Base-by-base conservation (phyloP, 2,888 invertebrate species). In the Hyposoter didymator region DNA sequence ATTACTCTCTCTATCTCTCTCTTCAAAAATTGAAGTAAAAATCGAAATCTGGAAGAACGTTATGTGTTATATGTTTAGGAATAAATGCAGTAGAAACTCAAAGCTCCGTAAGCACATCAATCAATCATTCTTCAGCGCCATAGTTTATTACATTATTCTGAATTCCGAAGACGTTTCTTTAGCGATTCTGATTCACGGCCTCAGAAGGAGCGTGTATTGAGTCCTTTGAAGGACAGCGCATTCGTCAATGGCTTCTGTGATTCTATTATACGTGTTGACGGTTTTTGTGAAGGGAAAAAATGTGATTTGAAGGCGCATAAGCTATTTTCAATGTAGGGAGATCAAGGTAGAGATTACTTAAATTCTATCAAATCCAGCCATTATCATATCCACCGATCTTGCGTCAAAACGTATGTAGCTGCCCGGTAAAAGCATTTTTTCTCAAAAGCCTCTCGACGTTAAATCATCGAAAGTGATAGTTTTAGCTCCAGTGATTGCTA, bases 91-190 rank as follows among this genome's bases (percentile, higher is more conserved):
- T 5, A 28, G 14, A 22, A 59, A 5, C 28, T 59, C 14, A 59
- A 59, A 59, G 12, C 55, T 22, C 10, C 8, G 14, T 59, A 59
- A 14, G 28, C 28, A 59, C 59, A 59, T 28, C 28, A 28, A 59
- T 59, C 28, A 19, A 17, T 43, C 49, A 17, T 17, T 39, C 52
- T 78, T 49, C 73, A 67, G 22, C 28, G 45, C 47, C 52, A 74
- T 74, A 47, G 74, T 64, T 79, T 75, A 75, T 75, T 35, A 66
- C 64, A 45, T 70, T 75, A 35, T n/a, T n/a, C 55, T 52, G 78
- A 78, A 82, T 82, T 79, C 75, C 12, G 66, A 79, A 75, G 47
- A 78, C 78, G 22, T 35, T 78, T 17, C 19, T 72, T 19, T 52
- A 47, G 66, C 12, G 47, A 66, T 45, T 75, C 2, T 39, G 32